Base-by-base conservation (phyloP, 2,113 vertebrate genomes). In the Bubalus kerabau region DNA sequence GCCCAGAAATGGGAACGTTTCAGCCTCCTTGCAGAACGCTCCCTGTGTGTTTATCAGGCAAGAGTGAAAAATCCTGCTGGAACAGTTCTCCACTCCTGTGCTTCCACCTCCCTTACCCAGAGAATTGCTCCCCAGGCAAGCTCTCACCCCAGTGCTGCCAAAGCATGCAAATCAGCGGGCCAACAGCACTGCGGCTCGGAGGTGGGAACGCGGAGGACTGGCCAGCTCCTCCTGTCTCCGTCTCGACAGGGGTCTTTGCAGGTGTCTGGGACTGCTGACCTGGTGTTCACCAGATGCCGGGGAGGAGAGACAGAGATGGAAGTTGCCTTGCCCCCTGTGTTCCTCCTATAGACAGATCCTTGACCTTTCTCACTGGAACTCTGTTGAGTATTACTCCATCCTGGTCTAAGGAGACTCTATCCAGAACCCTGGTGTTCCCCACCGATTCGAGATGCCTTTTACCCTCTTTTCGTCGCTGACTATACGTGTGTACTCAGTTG, bases 81-180 rank as follows among this genome's bases (percentile, higher is more conserved):
- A 97, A 99, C 97, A 97, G 98, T 92, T 94, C 96, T 95, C 59
- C 78, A 71, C 89, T 76, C 91, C 80, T 52, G 64, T 93, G 91
- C 97, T 96, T 85, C 96, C 32, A 95, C 91, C 76, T 98, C 98
- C 97, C 98, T 98, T 98, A 97, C 98, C 98, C 98, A 98, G 99
- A 98, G 98, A 99, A 98, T 98, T 94, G 97, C 95, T 98, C 98
- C 98, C 98, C 98, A 96, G 99, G 99, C 99, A 96, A 98, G 98
- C 98, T 99, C 98, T 96, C 98, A 98, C 86, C 98, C 98, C 97
- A 91, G 95, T 71, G 97, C 96, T 99, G 98, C 99, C 99, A 99
- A 96, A 91, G 86, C 96, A 98, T 98, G 98, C 98, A 99, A 99
- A 99, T 95, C 96, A 98, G 97, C 46, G 32, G 48, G 95, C 90